Evolutionary conservation across 2,888 invertebrate species (phyloP), one percentile per base, ranked within the genome.

Genomic region (Hermaeophaga mercurialis): DNA sequence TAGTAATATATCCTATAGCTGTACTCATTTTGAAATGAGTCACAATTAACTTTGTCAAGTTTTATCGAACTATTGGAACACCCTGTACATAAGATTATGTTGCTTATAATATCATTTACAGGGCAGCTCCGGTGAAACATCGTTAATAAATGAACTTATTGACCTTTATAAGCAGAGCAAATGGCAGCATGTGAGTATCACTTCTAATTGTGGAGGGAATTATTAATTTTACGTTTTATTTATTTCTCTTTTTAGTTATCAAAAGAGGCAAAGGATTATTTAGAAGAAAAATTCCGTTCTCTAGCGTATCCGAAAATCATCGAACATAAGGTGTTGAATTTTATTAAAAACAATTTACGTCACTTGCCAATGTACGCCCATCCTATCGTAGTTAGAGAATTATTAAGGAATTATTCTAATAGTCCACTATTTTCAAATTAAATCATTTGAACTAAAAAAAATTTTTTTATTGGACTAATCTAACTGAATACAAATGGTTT

Each of bases 331-430:
- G 62, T 78, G 5, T 54, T 78, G 52, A 68, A 74, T 11, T 78
- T 75, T 58, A 65, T 78, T 14, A 64, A 68, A 18, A 64, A 69
- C 3, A 70, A 77, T 50, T 34, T 68, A 9, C 64, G 56, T 11
- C 66, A 71, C 55, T 62, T 79, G 14, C 73, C 77, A 1, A 75
- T 78, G 76, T 79, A 78, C 56, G 77, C 76, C 1, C 73, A 75
- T 63, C 77, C 76, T 0, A 53, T 67, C 7, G 58, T 73, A 3
- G 65, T 75, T 9, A 71, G 72, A 22, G 60, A 64, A 14, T 66
- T 77, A 11, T 47, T 75, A 31, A 65, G 68, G 26, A 71, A 72
- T 24, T 72, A 66, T 45, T 68, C 72, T 49, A 67, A 67, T 8
- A 77, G 76, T 60, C 73, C 74, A 1, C 56, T 76, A 56, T 77